phyloP scores from a whole-genome alignment of 1,140 invertebrate species.

The fruit fly (Drosophila melanogaster) region DNA sequence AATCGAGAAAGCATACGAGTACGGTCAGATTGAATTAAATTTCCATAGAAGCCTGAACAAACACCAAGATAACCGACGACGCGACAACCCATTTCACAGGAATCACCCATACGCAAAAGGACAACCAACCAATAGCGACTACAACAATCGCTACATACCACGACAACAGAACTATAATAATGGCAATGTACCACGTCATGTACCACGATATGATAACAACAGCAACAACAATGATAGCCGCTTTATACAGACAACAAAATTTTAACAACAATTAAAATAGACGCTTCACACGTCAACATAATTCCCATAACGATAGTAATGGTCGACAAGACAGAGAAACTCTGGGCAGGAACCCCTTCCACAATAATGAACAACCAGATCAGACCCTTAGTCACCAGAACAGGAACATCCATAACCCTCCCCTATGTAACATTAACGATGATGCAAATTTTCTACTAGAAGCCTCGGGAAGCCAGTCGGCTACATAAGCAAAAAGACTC shows the following conservation, averaged over 20 bases:
- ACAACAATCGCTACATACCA: conserved; percentile 16
- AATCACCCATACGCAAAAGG: too few species aligned
- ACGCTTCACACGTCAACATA: neutral
- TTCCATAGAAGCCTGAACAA: too few species aligned
- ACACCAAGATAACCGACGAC: too few species aligned
- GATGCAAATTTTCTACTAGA: conserved; percentile 22
- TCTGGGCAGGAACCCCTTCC: neutral
- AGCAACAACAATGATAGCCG: conserved; percentile 2
- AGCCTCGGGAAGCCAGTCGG: conserved; percentile 26
- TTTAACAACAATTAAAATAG: neutral
- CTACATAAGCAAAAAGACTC: neutral
- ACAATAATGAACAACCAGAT: neutral
- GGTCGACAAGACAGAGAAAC: neutral
- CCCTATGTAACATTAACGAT: conserved; percentile 10
- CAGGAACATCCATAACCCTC: conserved; percentile 5
- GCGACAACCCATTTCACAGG: too few species aligned
- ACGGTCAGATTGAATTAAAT: too few species aligned
- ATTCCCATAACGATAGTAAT: neutral
- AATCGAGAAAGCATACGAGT: too few species aligned
- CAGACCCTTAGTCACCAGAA: neutral
- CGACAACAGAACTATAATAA: conserved; percentile 23
- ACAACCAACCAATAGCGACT: neutral
- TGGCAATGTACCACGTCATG: conserved; percentile 26
- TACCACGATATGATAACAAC: conserved; percentile 5
- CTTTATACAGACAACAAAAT: neutral